Evolutionary conservation across 2,113 vertebrate genomes (phyloP).

Genomic region (Orthochromis indermauri): DNA sequence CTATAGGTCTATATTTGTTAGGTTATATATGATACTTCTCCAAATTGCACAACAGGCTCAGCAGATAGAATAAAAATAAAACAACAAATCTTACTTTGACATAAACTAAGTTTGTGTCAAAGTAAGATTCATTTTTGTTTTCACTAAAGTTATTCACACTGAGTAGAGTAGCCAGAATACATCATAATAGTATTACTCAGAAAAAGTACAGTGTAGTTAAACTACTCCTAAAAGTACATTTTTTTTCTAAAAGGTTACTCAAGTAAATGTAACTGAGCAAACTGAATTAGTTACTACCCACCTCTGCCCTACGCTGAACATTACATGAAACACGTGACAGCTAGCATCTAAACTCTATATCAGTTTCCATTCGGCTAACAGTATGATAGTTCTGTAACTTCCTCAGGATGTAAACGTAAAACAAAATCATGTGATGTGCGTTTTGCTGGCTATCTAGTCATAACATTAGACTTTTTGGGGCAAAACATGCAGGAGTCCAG

Average conservation of each 20-base stretch:
- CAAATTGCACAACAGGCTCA: not conserved
- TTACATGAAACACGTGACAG: not conserved
- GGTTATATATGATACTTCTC: not conserved
- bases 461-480: not conserved
- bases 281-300: not conserved
- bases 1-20: not conserved
- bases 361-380: not conserved
- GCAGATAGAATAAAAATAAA: not conserved
- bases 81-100: not conserved
- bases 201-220: not conserved
- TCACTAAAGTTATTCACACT: not conserved
- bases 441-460: not conserved
- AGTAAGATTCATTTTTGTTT: not conserved
- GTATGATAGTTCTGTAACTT: not conserved
- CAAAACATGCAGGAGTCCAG: not conserved
- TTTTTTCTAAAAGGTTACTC: not conserved
- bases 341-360: not conserved
- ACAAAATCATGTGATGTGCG: not conserved
- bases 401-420: not conserved
- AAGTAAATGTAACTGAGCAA: not conserved
- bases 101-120: not conserved
- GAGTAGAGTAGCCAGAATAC: not conserved
- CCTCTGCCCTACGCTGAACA: not conserved
- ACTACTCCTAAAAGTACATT: not conserved
- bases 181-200: not conserved